Evolutionary conservation across 2,113 vertebrate species (phyloP), one percentile per base, ranked within the genome.

Genomic region (Rhinoderma darwinii): DNA sequence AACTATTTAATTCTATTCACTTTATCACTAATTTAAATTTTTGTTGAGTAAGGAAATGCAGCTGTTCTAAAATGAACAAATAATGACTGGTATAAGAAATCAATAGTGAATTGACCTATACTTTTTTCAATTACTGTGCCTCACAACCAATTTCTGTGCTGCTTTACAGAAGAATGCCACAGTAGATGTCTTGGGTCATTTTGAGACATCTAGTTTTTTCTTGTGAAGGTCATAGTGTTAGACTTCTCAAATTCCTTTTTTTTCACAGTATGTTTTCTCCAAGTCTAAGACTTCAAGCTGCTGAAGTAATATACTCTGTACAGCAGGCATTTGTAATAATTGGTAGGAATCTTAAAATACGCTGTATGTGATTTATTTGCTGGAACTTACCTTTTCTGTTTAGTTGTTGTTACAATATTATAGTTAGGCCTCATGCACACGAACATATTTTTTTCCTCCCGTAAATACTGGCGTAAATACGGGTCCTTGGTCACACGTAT

Each of bases 191-290:
- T 77, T 85, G 84, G 84, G 84, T 77, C 37, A 77, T 85, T 77
- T 75, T 63, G n/a, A 39, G 50, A 41, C 27, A 11, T 63, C 70
- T 85, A 43, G 43, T 50, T 63, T 85, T 44, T 66, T 39, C 56
- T 77, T 66, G 74, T 85, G 84, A 85, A 85, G 84, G 84, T 85
- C 73, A 61, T 43, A 66, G 39, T 77, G 72, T 84, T 84, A 84
- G 54, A 32, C 72, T 76, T 77, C 56, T 59, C 50, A 59, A 74
- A 84, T 74, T 83, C 70, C 47, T 43, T 61, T 51, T 84, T 84
- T 61, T 76, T 66, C 32, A 59, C 41, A 50, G 61, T 70, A 14
- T 72, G 61, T 37, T 63, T 30, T 75, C 32, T 41, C 68, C 32
- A 15, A 30, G 41, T 47, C 35, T 32, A 78, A 47, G 54, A 63